A percentile compares a stretch with the other conserved stretches of the same genome.
These are phyloP conservation scores for Diarsia rubi DNA, from an alignment of 2,888 invertebrate species.

Conservation along the genomic window DNA sequence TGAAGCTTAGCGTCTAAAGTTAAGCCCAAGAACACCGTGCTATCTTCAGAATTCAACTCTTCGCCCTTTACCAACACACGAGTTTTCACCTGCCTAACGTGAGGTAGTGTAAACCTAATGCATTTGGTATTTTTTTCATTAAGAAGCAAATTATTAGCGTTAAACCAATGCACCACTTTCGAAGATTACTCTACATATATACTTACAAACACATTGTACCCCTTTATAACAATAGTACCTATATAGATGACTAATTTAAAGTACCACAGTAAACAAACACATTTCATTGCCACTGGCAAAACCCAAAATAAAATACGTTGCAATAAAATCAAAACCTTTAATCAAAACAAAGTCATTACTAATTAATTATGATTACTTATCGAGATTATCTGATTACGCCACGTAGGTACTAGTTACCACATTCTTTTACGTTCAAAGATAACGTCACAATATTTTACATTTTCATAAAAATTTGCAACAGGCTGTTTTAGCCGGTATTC, in stretches of 20 bases:
- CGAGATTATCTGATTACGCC: conserved; percentile 60
- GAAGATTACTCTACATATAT: no score
- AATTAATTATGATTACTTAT: conserved; percentile 76
- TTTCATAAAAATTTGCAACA: conserved; percentile 59
- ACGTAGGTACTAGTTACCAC: conserved; percentile 9
- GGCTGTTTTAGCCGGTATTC: conserved; percentile 72
- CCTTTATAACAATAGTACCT: neutral
- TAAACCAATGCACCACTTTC: no score
- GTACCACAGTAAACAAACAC: neutral
- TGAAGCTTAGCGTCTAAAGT: no score
- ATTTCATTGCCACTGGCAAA: conserved; percentile 23
- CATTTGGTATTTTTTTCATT: no score
- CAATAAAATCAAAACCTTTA: conserved; percentile 39
- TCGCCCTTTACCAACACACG: no score
- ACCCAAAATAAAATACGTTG: conserved; percentile 6
- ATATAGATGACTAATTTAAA: neutral
- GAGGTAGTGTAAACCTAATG: no score
- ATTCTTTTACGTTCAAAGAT: conserved; percentile 31
- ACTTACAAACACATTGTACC: neutral
- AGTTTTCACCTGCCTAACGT: no score
- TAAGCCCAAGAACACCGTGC: no score
- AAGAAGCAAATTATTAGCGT: no score
- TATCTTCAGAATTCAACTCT: no score
- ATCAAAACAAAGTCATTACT: conserved; percentile 51
- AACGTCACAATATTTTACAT: conserved; percentile 6